Conservation (phyloP, 1,140 invertebrate species). For the Drosophila rufa region DNA sequence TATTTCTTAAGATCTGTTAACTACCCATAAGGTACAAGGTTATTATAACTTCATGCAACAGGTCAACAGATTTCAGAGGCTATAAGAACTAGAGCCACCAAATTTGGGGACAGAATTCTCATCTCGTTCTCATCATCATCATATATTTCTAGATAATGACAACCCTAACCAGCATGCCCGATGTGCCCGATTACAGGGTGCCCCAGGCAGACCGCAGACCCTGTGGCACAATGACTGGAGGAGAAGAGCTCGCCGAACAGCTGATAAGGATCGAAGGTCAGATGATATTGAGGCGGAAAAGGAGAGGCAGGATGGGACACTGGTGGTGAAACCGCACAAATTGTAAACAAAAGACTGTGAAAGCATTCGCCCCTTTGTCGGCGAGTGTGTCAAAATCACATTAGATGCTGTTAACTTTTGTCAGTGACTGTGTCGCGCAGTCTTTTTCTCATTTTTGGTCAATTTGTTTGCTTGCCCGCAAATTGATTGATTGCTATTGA, state of each 20-base stretch:
- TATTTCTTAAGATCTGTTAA: too few relatives aligned
- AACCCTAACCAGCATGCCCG: not conserved
- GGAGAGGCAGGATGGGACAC: not conserved
- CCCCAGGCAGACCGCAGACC: not conserved
- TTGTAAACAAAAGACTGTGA: slow-evolving; percentile 58
- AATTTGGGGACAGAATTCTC: too few relatives aligned
- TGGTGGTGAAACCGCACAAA: slow-evolving; percentile 18
- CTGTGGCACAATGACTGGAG: not conserved
- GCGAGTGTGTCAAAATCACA: slow-evolving; percentile 78
- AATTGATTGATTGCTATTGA: slow-evolving; percentile 82
- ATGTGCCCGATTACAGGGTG: not conserved
- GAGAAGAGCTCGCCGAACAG: not conserved
- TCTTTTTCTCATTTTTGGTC: slow-evolving; percentile 38
- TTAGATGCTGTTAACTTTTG: slow-evolving; percentile 80
- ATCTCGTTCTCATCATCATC: too few relatives aligned
- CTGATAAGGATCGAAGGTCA: not conserved
- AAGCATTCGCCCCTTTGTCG: slow-evolving; percentile 9
- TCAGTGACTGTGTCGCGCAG: slow-evolving; percentile 26
- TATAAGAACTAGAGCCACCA: too few relatives aligned
- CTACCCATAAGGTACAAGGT: too few relatives aligned
- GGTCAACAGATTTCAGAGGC: too few relatives aligned
- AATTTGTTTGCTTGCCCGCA: slow-evolving; percentile 70
- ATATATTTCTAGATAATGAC: too few relatives aligned
- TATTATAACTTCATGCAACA: too few relatives aligned
- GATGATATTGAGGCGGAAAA: slow-evolving; percentile 1